These are phyloP conservation scores for Mixornis gularis DNA, from an alignment of 2,113 vertebrate genomes.

Conservation along the genomic window DNA sequence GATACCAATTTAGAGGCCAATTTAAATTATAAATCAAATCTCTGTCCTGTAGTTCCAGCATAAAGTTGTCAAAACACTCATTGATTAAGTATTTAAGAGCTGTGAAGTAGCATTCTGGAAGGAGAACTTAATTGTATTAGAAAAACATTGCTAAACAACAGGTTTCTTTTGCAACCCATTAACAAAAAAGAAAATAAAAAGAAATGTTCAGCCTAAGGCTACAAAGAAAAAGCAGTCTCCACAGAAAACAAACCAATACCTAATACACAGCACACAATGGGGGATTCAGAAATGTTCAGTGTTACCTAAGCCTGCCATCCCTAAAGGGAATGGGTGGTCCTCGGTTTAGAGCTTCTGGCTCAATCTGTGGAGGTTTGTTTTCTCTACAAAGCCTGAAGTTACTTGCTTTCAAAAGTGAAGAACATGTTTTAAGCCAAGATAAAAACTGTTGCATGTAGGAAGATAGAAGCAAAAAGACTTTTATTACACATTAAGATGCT, in stretches of 20 bases:
- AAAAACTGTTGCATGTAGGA: neutral
- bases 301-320: neutral
- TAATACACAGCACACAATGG: neutral
- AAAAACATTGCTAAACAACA: slow-evolving; percentile 21
- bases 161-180: slow-evolving; percentile 27
- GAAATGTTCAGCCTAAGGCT: neutral
- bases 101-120: slow-evolving; percentile 39
- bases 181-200: neutral
- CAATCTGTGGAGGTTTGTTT: neutral
- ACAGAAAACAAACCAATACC: neutral
- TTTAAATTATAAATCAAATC: slow-evolving; percentile 58
- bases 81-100: slow-evolving; percentile 50
- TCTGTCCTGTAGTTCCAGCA: slow-evolving; percentile 10
- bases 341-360: neutral
- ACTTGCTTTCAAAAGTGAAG: neutral
- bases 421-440: neutral
- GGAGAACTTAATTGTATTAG: slow-evolving; percentile 38
- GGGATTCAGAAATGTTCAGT: neutral
- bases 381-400: neutral
- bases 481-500: neutral
- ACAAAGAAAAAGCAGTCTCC: neutral
- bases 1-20: slow-evolving; percentile 37
- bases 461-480: neutral
- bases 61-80: slow-evolving; percentile 50
- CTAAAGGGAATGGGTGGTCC: neutral